Base-by-base conservation (phyloP, 1,140 invertebrate genomes). In the Halesus radiatus region DNA sequence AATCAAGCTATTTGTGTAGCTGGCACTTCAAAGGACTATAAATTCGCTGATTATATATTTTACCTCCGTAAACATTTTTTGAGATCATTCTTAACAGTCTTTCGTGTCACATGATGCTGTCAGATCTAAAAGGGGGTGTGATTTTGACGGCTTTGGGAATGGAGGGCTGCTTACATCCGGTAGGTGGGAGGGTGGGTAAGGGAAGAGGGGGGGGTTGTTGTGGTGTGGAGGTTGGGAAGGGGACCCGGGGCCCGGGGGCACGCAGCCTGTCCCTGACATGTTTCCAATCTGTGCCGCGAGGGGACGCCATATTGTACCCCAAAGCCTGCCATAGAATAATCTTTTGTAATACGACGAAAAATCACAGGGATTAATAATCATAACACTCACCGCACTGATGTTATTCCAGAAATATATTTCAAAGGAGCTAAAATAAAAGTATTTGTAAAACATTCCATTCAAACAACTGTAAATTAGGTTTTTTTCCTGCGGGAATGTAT, bases 281-380 rank as follows among this genome's bases (percentile, higher is more conserved):
- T 80, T 75, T 80, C 78, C 78, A 80, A 80, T 80, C 72, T 76
- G 78, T 22, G 78, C 52, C 64, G 77, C 64, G 58, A 78, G 66
- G 26, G 52, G 66, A 45, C 64, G 66, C 77, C 64, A 66, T 78
- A 56, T 75, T 75, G 72, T 58, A 18, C 54, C 72, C 29, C 53
- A 58, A 75, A 75, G 72, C 72, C 72, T 56, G 15, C 29, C 8
- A 75, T 32, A 45, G 37, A 45, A 45, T 45, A 45, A 45, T 45
- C 15, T 18, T 52, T 13, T 72, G 15, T 18, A 72, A 72, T 50
- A 52, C 10, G 45, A 72, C 29, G 18, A 72, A 72, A 72, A 72
- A 72, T 72, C 68, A 45, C 37, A 0, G 37, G 37, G 37, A 29
- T 64, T 64, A 29, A n/a, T 22, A 23, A 64, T 26, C 62, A 64